phyloP scores from a whole-genome alignment of 2,888 invertebrate species.

The Fragum whitleyi region DNA sequence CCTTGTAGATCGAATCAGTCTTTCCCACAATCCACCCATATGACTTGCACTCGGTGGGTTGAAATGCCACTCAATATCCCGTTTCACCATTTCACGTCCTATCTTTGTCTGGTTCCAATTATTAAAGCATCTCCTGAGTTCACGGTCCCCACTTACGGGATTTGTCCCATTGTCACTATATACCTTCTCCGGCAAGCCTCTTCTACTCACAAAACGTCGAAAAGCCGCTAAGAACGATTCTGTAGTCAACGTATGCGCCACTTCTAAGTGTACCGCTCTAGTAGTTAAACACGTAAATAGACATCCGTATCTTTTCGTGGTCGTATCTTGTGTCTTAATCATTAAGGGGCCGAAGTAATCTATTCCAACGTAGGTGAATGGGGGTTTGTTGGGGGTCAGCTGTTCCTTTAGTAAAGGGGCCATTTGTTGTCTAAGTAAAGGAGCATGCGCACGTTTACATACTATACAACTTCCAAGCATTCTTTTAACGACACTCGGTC shows the following conservation, averaged over 20 bases:
- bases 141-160: constrained; percentile 42
- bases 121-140: constrained; percentile 33
- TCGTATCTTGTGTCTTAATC: constrained; percentile 36
- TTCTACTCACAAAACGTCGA: constrained; percentile 44
- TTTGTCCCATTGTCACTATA: constrained; percentile 54
- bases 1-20: constrained; percentile 38
- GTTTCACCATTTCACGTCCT: constrained; percentile 29
- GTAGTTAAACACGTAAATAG: constrained; percentile 57
- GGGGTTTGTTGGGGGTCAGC: constrained; percentile 42
- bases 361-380: constrained; percentile 56
- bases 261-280: constrained; percentile 47
- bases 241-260: constrained; percentile 36
- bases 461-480: constrained; percentile 18
- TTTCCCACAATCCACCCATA: constrained; percentile 41
- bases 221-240: constrained; percentile 47
- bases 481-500: constrained; percentile 28
- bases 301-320: constrained; percentile 48
- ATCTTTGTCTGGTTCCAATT: constrained; percentile 32
- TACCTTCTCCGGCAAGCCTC: constrained; percentile 35
- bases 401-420: constrained; percentile 46
- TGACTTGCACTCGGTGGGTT: constrained; percentile 46
- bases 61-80: constrained; percentile 43
- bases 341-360: constrained; percentile 60
- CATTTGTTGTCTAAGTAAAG: constrained; percentile 41
- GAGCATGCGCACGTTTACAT: constrained; percentile 23